Conservation (phyloP, 1,140 invertebrate genomes). For the Ladona fulva region DNA sequence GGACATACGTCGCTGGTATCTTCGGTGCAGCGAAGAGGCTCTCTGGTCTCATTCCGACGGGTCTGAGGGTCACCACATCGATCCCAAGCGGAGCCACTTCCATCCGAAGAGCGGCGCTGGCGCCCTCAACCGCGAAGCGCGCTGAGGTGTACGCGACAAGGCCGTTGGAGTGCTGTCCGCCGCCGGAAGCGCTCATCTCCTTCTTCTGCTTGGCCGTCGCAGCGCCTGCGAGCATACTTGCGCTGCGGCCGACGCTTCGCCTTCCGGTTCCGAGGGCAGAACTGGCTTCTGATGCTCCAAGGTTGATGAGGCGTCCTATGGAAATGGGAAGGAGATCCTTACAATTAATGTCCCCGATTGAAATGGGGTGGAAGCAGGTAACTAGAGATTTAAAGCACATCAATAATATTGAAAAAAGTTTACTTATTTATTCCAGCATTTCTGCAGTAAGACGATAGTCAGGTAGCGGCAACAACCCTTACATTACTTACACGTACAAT, state of each 20-base stretch:
- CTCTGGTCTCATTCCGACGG: conserved; percentile 54
- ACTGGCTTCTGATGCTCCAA: conserved; percentile 36
- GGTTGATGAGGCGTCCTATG: conserved; percentile 39
- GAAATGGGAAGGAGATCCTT: conserved; percentile 12
- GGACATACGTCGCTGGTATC: conserved; percentile 36
- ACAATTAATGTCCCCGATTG: background rate
- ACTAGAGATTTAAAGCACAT: too few species aligned
- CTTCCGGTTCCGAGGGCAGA: conserved; percentile 35
- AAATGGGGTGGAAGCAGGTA: background rate
- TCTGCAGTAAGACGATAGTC: too few species aligned
- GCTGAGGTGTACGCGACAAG: conserved; percentile 58
- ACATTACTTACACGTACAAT: too few species aligned
- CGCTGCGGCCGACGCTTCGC: background rate
- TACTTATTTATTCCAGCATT: too few species aligned
- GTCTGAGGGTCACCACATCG: conserved; percentile 64
- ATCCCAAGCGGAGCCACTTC: conserved; percentile 58
- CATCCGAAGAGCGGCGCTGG: conserved; percentile 54
- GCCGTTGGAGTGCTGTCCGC: conserved; percentile 25
- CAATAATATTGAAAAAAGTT: too few species aligned
- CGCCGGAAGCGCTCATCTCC: background rate
- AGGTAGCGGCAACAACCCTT: too few species aligned
- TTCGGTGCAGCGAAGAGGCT: conserved; percentile 47
- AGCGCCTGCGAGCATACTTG: background rate
- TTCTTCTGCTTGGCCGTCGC: background rate
- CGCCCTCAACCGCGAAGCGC: conserved; percentile 60